These are phyloP conservation scores for Acleris laterana DNA, from an alignment of 2,888 invertebrate species.

Conservation along the genomic window DNA sequence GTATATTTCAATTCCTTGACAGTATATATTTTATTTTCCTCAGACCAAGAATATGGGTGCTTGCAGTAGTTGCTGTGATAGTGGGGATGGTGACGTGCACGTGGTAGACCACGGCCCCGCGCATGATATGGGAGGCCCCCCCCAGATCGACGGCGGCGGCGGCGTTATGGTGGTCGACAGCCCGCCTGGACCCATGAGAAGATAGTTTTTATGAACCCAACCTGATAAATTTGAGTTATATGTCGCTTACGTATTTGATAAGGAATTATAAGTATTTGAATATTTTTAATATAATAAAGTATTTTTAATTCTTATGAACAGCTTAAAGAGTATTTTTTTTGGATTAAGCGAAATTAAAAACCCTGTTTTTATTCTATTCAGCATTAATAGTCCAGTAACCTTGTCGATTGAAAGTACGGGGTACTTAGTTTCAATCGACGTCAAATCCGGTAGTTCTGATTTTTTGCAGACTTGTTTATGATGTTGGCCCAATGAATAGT, in stretches of 20 bases:
- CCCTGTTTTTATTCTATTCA: no score
- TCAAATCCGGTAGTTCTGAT: no score
- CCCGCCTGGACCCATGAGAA: slow-evolving; percentile 47
- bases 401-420: no score
- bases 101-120: slow-evolving; percentile 50
- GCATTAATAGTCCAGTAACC: no score
- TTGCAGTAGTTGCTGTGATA: slow-evolving; percentile 54
- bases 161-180: slow-evolving; percentile 49
- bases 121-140: slow-evolving; percentile 23
- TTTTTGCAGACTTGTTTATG: no score
- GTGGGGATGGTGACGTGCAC: slow-evolving; percentile 47
- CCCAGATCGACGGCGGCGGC: slow-evolving; percentile 29
- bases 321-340: no score
- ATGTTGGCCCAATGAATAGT: no score
- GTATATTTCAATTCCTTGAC: no score
- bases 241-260: no score
- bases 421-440: no score
- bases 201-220: slow-evolving; percentile 43
- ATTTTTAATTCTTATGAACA: no score
- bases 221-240: background rate
- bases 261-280: background rate
- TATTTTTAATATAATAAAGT: background rate
- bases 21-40: slow-evolving; percentile 22
- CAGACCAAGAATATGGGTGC: slow-evolving; percentile 53
- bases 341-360: no score